Percentiles rank a stretch among this genome's conserved stretches.
Conservation (phyloP, 2,888 invertebrate species). For the Lochmaea crataegi region DNA sequence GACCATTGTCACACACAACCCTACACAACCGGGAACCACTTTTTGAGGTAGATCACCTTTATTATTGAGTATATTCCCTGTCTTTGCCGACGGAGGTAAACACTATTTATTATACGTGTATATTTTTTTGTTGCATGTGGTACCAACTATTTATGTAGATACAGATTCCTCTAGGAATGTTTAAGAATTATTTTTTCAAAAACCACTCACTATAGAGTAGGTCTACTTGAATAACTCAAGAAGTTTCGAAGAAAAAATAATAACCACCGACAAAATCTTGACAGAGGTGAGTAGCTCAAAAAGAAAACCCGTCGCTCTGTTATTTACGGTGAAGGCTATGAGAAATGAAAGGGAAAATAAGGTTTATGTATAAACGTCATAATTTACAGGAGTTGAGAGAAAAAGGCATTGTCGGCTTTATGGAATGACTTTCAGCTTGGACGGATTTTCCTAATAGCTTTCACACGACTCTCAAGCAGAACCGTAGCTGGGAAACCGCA, state of each 20-base stretch:
- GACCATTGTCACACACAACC: too few relatives aligned
- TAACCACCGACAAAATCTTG: slow-evolving; percentile 38
- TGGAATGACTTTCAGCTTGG: slow-evolving; percentile 51
- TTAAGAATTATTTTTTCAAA: too few relatives aligned
- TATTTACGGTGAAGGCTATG: slow-evolving; percentile 59
- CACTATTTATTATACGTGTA: too few relatives aligned
- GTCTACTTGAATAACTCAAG: slow-evolving; percentile 16
- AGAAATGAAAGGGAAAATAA: slow-evolving; percentile 62
- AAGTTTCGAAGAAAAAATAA: slow-evolving; percentile 28
- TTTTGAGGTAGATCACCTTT: too few relatives aligned
- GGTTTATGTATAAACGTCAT: slow-evolving; percentile 59
- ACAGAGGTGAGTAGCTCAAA: slow-evolving; percentile 42
- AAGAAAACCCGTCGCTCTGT: slow-evolving; percentile 34
- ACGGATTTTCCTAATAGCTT: slow-evolving; percentile 48
- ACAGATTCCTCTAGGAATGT: too few relatives aligned
- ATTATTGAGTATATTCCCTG: too few relatives aligned
- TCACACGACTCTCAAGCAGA: slow-evolving; percentile 40
- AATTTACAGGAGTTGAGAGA: slow-evolving; percentile 55
- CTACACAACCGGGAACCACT: too few relatives aligned
- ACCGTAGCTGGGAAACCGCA: slow-evolving; percentile 1
- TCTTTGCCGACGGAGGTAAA: too few relatives aligned
- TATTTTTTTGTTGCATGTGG: too few relatives aligned
- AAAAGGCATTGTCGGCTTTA: slow-evolving; percentile 54
- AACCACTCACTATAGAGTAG: background rate
- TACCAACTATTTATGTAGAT: too few relatives aligned